Percentiles rank a stretch among this genome's conserved stretches.
Evolutionary conservation across 2,888 invertebrate genomes (phyloP).

Genomic region (Sicus ferrugineus): DNA sequence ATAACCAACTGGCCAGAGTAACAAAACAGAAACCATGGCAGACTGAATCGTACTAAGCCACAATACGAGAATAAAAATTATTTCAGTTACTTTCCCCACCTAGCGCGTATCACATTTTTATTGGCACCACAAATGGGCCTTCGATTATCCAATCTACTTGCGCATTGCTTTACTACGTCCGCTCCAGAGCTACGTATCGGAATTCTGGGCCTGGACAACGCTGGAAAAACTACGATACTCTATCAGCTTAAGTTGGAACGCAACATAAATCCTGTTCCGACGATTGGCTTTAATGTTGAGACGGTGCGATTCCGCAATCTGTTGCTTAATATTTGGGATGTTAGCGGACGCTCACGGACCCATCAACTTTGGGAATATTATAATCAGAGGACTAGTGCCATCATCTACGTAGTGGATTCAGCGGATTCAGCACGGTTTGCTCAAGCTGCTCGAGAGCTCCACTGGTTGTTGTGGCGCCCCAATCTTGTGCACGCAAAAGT

Average conservation of each 20-base stretch:
- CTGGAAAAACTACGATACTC: constrained; percentile 53
- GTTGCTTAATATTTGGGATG: constrained; percentile 52
- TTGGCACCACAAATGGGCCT: constrained; percentile 31
- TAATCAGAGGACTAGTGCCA: constrained; percentile 47
- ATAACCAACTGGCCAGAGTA: too few relatives aligned
- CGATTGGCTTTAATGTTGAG: constrained; percentile 53
- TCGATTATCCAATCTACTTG: constrained; percentile 33
- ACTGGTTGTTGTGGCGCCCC: constrained; percentile 43
- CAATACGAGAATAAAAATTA: too few relatives aligned
- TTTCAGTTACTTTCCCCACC: too few relatives aligned
- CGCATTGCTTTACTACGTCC: constrained; percentile 34
- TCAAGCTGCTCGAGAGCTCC: constrained; percentile 45
- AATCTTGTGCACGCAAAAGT: constrained; percentile 45
- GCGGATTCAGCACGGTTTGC: constrained; percentile 45
- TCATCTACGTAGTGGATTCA: constrained; percentile 51
- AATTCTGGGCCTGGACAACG: constrained; percentile 52
- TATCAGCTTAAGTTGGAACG: constrained; percentile 50
- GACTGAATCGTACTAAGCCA: too few relatives aligned
- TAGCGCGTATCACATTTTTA: too few relatives aligned
- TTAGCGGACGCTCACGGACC: constrained; percentile 50
- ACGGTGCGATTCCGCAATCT: constrained; percentile 48
- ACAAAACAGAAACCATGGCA: too few relatives aligned
- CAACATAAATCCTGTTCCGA: constrained; percentile 47
- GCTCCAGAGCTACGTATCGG: constrained; percentile 45
- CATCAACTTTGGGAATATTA: constrained; percentile 50